Evolutionary conservation across 35 echinoderm and acorn worm species (phyloP), one percentile per base, ranked within the genome.

Genomic region (Acanthaster planci): DNA sequence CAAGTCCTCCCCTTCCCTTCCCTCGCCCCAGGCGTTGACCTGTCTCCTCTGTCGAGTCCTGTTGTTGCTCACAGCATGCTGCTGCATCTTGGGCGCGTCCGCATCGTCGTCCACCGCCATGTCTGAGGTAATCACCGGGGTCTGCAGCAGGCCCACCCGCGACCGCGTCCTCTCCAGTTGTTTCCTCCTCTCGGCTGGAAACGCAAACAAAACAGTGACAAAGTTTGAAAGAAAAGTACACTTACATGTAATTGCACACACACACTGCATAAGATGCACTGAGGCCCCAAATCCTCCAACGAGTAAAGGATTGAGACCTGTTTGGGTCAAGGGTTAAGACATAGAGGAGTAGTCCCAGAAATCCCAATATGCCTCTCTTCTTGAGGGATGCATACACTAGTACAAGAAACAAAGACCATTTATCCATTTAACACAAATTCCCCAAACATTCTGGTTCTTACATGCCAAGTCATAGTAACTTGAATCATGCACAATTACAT

Each of bases 81-180:
- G 17, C 38, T 32, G 17, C 22, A 36, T 40, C 64, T 52, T 8
- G n/a, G 80, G 31, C 39, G 87, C 39, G 31, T 79, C 38, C 1
- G 58, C 40, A 5, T 64, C 67, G 23, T 81, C 87, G 29, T 89
- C 80, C 18, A 89, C 53, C 17, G 81, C 37, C 9, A 89, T 89
- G 40, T 89, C 87, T 1, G 26, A 14, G 18, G 87, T 77, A 40
- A 64, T 39, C 50, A 47, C 19, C 31, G 60, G 39, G 7, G 87
- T n/a, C n/a, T n/a, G 79, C 79, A 72, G 51, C 17, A 40, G 83
- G 10, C 92, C 92, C 29, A 93, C 86, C 77, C 92, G 60, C 53
- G 92, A 93, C 60, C 92, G 84, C 34, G 92, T 89, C 29, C 92
- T 67, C 42, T 93, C 92, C 39, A 93, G 86, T 52, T 84, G 36